Evolutionary conservation across 2,888 invertebrate species (phyloP).

Genomic region (Melinaea marsaeus): DNA sequence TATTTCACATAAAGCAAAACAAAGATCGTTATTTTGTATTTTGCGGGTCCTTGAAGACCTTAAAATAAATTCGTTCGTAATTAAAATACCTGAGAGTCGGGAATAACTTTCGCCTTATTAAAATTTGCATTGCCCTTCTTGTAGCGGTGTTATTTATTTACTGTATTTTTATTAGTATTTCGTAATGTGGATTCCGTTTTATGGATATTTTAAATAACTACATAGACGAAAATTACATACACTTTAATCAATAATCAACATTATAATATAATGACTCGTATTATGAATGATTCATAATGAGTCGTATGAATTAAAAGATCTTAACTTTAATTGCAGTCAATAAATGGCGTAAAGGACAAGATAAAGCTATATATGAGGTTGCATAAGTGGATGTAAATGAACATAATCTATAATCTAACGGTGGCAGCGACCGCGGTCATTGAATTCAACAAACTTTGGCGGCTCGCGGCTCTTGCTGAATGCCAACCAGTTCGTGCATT

Average conservation of each 20-base stretch:
- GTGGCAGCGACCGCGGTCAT: slow-evolving; percentile 20
- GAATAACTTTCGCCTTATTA: slow-evolving; percentile 35
- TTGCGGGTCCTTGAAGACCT: slow-evolving; percentile 24
- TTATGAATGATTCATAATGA: too few relatives aligned
- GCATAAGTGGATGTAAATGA: slow-evolving; percentile 1
- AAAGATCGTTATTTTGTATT: not conserved
- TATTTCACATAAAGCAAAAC: not conserved
- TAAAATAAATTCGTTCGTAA: slow-evolving; percentile 32
- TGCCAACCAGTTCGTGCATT: slow-evolving; percentile 11
- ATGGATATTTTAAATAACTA: too few relatives aligned
- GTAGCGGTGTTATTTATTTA: slow-evolving; percentile 26
- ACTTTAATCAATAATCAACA: too few relatives aligned
- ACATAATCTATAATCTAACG: slow-evolving; percentile 20
- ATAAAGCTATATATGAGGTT: slow-evolving; percentile 10
- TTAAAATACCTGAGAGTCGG: slow-evolving; percentile 34
- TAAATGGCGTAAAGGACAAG: not conserved
- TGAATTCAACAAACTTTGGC: slow-evolving; percentile 19
- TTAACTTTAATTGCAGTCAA: not conserved
- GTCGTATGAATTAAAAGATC: too few relatives aligned
- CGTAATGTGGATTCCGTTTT: slow-evolving; percentile 20
- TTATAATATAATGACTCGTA: too few relatives aligned
- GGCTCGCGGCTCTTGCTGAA: slow-evolving; percentile 11
- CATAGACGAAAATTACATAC: too few relatives aligned
- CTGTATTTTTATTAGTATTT: slow-evolving; percentile 26
- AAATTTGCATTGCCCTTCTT: slow-evolving; percentile 31